phyloP scores from a whole-genome alignment of 2,797 vertebrate species.

The Eulemur coronatus region DNA sequence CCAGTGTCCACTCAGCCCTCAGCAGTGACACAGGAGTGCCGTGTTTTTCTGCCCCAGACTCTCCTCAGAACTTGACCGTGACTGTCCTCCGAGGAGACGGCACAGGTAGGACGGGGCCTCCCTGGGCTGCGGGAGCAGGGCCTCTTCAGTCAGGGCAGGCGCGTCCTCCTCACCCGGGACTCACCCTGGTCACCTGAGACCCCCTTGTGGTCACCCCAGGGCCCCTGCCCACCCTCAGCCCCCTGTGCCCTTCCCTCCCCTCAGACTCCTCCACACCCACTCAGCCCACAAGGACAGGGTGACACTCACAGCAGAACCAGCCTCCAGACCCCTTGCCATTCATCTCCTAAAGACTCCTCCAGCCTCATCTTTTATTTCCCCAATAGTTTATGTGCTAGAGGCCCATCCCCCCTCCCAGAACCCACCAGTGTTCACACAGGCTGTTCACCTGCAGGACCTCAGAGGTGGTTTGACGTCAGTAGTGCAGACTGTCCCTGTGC shows the following conservation, averaged over 20 bases:
- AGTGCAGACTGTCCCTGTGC: too few species aligned
- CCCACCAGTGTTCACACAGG: neutral
- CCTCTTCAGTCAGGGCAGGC: neutral
- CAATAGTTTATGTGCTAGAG: neutral
- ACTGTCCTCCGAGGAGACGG: too few species aligned
- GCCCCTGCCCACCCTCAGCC: too few species aligned
- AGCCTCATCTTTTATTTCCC: neutral
- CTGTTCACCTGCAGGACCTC: neutral
- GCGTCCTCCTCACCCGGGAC: neutral
- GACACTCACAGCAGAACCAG: neutral
- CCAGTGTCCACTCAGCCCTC: neutral
- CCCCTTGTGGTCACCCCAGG: neutral
- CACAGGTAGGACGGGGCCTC: neutral
- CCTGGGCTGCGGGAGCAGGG: fast-evolving
- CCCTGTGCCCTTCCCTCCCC: neutral
- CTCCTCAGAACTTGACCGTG: neutral
- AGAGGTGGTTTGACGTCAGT: too few species aligned
- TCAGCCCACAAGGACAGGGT: neutral
- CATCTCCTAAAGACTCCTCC: neutral
- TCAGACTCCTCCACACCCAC: neutral
- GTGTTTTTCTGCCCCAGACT: neutral
- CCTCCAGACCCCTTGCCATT: neutral
- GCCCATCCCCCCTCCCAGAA: neutral
- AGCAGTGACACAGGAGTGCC: fast-evolving
- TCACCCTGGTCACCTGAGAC: neutral